Percentiles rank a stretch among this genome's conserved stretches.
Conservation (phyloP, 2,113 vertebrate species). For the Aptenodytes patagonicus region DNA sequence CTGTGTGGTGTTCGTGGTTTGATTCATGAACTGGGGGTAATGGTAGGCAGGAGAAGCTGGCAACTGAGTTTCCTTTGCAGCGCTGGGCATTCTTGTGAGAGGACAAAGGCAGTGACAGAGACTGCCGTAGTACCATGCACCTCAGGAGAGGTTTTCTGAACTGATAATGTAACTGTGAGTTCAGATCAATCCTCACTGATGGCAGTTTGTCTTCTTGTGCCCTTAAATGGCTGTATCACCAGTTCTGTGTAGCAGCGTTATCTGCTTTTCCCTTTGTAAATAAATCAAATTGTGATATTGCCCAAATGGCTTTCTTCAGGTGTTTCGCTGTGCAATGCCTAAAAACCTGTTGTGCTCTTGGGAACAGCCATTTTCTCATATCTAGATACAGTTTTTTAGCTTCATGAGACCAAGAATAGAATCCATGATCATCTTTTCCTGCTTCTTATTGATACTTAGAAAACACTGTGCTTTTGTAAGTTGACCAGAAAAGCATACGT, state of each 20-base stretch:
- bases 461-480: neutral
- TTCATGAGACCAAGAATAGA: neutral
- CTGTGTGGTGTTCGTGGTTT: neutral
- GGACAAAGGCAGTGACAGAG: neutral
- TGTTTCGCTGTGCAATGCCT: neutral
- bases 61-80: neutral
- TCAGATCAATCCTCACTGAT: rapidly evolving
- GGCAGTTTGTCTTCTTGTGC: neutral
- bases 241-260: neutral
- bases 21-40: neutral
- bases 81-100: rapidly evolving
- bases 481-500: neutral
- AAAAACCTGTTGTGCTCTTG: rapidly evolving
- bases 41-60: neutral
- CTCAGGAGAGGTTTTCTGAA: neutral
- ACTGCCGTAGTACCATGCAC: neutral
- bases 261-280: neutral
- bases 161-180: neutral
- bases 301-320: neutral
- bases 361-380: neutral
- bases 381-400: neutral
- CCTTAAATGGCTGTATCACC: neutral
- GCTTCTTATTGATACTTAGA: neutral
- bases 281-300: neutral
- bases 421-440: neutral